Conservation (phyloP, 2,888 invertebrate genomes). For the Calameuta idolon region DNA sequence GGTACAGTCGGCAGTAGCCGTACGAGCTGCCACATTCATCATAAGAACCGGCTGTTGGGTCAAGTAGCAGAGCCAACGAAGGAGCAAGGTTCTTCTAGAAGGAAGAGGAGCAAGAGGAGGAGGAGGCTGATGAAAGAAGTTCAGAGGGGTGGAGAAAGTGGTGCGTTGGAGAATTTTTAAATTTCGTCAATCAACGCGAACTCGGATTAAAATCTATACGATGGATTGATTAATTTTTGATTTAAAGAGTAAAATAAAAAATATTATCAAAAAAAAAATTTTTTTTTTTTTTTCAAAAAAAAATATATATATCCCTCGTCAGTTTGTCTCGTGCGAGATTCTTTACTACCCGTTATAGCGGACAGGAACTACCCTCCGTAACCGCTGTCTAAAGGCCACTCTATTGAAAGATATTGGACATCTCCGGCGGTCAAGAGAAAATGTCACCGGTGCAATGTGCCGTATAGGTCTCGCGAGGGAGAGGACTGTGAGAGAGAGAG, state of each 20-base stretch:
- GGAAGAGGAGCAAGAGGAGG: background rate
- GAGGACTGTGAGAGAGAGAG: background rate
- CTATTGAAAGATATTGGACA: conserved; percentile 33
- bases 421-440: conserved; percentile 30
- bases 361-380: background rate
- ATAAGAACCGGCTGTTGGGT: background rate
- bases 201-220: background rate
- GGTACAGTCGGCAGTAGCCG: background rate
- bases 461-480: background rate
- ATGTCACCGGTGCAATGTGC: conserved; percentile 20
- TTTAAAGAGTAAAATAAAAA: too few relatives aligned
- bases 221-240: background rate
- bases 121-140: too few relatives aligned
- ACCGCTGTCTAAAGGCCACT: conserved; percentile 21
- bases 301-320: background rate
- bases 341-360: background rate
- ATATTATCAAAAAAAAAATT: too few relatives aligned
- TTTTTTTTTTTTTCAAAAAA: background rate
- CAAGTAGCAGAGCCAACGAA: background rate
- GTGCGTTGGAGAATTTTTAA: background rate
- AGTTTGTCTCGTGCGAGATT: background rate
- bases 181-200: too few relatives aligned
- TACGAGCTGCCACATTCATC: background rate
- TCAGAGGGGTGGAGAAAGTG: background rate
- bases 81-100: background rate